phyloP scores from a whole-genome alignment of 2,888 invertebrate species.

The Cryptophagus acutangulus region DNA sequence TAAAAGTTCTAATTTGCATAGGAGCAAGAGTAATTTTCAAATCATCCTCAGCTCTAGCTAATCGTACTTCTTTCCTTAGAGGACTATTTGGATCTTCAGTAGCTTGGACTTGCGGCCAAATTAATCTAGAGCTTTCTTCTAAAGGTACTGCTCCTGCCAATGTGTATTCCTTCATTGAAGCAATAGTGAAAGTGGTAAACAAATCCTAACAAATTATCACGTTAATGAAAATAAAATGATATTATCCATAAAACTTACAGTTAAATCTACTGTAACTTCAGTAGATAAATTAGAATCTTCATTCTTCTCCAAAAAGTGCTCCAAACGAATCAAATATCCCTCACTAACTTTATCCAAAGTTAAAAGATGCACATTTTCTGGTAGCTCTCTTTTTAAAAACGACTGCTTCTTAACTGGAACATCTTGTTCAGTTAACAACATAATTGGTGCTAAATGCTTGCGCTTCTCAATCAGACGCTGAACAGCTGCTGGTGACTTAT shows the following conservation, averaged over 20 bases:
- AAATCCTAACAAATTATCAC: constrained; percentile 20
- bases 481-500: constrained; percentile 6
- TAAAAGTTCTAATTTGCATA: constrained; percentile 24
- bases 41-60: constrained; percentile 8
- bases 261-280: constrained; percentile 53
- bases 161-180: constrained; percentile 40
- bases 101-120: constrained; percentile 22
- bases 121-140: constrained; percentile 45
- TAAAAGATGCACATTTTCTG: constrained; percentile 65
- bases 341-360: constrained; percentile 70
- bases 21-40: constrained; percentile 15
- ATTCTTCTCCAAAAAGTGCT: constrained; percentile 63
- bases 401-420: constrained; percentile 42
- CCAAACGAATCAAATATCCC: constrained; percentile 63
- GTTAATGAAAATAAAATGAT: constrained; percentile 43
- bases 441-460: constrained; percentile 12
- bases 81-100: constrained; percentile 7
- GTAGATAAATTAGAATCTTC: constrained; percentile 55
- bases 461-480: constrained; percentile 12
- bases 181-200: constrained; percentile 38
- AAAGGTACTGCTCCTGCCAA: constrained; percentile 49
- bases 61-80: background rate
- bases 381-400: constrained; percentile 54
- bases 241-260: constrained; percentile 36
- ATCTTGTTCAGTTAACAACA: constrained; percentile 14